Percentiles rank a stretch among this genome's conserved stretches.
phyloP scores from a whole-genome alignment of 2,797 vertebrate genomes.

The Labroides dimidiatus region DNA sequence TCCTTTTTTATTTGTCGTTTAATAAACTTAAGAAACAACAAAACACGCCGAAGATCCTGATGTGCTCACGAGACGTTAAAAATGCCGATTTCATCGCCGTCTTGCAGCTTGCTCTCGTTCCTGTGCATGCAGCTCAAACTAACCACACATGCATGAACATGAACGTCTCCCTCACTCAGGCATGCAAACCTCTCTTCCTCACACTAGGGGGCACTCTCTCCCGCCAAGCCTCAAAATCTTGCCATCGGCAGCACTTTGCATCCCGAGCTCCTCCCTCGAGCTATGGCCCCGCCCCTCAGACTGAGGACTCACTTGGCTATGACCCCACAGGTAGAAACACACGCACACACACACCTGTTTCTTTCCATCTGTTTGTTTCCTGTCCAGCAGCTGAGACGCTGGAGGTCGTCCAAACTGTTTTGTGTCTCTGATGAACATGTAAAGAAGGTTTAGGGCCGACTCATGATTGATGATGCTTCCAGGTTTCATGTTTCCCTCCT shows the following conservation, averaged over 20 bases:
- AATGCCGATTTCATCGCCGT: background rate
- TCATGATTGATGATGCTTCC: background rate
- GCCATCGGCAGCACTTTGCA: slow-evolving; percentile 81
- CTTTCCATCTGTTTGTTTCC: background rate
- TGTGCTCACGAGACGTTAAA: slow-evolving; percentile 1
- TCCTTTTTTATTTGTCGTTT: slow-evolving; percentile 34
- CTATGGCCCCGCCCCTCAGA: slow-evolving; percentile 59
- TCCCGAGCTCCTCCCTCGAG: slow-evolving; percentile 76
- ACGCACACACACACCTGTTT: slow-evolving; percentile 13
- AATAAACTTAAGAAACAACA: slow-evolving; percentile 9
- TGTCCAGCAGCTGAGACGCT: background rate
- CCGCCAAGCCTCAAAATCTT: slow-evolving; percentile 74
- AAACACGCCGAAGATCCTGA: slow-evolving; percentile 17
- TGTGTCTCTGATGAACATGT: background rate
- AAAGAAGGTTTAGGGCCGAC: fast-evolving
- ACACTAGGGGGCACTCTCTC: slow-evolving; percentile 83
- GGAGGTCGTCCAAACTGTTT: no score
- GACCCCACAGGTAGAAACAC: slow-evolving; percentile 66
- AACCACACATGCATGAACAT: slow-evolving; percentile 28
- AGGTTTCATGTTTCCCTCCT: slow-evolving; percentile 11
- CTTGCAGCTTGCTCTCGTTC: background rate
- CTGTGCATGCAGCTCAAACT: slow-evolving; percentile 12
- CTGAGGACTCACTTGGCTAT: slow-evolving; percentile 68
- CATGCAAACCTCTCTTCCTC: slow-evolving; percentile 66
- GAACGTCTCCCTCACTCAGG: slow-evolving; percentile 36